These are phyloP conservation scores for Lepidostoma basale DNA, from an alignment of 1,140 invertebrate species.

Conservation along the genomic window DNA sequence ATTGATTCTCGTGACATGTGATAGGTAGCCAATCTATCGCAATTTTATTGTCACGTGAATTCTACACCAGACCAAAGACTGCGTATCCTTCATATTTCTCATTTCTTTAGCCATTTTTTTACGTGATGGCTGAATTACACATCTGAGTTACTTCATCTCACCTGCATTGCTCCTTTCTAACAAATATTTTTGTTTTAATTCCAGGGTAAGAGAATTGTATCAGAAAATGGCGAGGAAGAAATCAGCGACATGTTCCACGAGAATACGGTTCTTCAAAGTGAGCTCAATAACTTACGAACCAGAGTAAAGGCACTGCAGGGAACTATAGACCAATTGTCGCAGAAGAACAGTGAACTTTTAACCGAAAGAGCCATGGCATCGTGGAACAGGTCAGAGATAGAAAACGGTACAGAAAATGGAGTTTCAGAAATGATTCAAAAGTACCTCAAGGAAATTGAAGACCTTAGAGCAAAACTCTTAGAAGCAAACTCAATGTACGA, in stretches of 20 bases:
- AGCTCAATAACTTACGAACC: conserved; percentile 84
- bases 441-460: conserved; percentile 92
- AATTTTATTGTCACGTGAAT: no score
- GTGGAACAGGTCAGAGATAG: conserved; percentile 68
- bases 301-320: conserved; percentile 92
- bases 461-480: conserved; percentile 82
- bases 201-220: conserved; percentile 85
- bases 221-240: conserved; percentile 83
- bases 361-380: conserved; percentile 77
- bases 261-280: conserved; percentile 90
- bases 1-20: no score
- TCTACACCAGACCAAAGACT: no score
- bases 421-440: conserved; percentile 76
- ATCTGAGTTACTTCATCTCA: no score
- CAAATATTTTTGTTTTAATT: not conserved
- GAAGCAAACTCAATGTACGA: conserved; percentile 88
- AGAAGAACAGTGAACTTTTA: conserved; percentile 79
- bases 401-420: conserved; percentile 50
- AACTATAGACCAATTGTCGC: conserved; percentile 88
- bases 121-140: no score
- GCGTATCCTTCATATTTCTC: no score
- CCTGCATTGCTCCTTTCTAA: not conserved
- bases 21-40: no score
- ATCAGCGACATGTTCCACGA: conserved; percentile 96
- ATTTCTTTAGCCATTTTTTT: no score